Conservation (phyloP, 2,113 vertebrate species). For the Macroglossus sobrinus region DNA sequence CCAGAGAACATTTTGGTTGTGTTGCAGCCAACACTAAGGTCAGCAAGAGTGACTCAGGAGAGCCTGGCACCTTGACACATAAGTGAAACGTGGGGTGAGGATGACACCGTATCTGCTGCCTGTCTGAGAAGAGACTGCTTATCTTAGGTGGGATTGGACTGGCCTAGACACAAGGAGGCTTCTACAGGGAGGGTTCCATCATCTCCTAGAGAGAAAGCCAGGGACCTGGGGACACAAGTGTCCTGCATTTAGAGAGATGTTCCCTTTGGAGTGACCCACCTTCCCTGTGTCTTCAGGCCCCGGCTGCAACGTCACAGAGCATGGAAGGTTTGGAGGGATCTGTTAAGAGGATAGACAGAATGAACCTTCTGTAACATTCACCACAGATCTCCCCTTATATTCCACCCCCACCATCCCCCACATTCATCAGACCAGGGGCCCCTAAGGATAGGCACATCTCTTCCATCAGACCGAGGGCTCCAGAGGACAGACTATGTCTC, state of each 20-base stretch:
- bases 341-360: slow-evolving; percentile 68
- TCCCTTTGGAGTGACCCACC: slow-evolving; percentile 78
- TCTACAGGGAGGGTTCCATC: not conserved
- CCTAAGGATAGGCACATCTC: not conserved
- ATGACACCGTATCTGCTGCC: fast-evolving
- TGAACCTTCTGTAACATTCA: not conserved
- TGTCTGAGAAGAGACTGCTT: not conserved
- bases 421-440: not conserved
- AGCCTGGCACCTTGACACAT: not conserved
- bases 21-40: not conserved
- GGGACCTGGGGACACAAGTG: not conserved
- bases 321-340: slow-evolving; percentile 95
- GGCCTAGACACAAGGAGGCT: not conserved
- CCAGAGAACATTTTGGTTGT: not conserved
- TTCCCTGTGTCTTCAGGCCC: slow-evolving; percentile 97
- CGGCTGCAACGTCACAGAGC: slow-evolving; percentile 95
- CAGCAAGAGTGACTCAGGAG: not conserved
- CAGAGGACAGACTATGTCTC: not conserved
- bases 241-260: not conserved
- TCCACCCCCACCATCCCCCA: not conserved
- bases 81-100: not conserved
- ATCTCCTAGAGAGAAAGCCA: not conserved
- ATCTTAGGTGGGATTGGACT: not conserved
- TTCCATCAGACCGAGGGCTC: not conserved
- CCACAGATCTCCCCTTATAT: not conserved